Percentiles rank a stretch among this genome's conserved stretches.
Conservation (phyloP, 2,888 invertebrate species). For the Hirtodrosophila histrioides region DNA sequence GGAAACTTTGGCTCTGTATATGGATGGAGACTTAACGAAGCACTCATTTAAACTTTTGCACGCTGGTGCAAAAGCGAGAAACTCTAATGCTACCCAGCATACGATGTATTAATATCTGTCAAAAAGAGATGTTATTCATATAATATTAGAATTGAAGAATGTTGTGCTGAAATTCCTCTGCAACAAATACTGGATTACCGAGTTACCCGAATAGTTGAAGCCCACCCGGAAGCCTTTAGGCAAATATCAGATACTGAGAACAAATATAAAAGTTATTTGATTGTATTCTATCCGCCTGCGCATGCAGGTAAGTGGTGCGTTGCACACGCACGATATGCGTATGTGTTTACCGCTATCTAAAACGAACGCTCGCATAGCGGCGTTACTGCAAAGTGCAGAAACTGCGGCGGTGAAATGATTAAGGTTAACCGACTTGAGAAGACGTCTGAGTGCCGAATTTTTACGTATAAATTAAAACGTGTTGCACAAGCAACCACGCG, state of each 20-base stretch:
- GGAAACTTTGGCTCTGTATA: background rate
- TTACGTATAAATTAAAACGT: too few relatives aligned
- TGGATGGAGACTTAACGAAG: background rate
- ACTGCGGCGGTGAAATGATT: too few relatives aligned
- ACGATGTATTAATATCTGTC: background rate
- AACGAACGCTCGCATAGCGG: too few relatives aligned
- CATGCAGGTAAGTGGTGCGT: too few relatives aligned
- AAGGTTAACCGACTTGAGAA: too few relatives aligned
- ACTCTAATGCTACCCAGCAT: background rate
- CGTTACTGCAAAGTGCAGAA: too few relatives aligned
- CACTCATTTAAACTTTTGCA: too few relatives aligned
- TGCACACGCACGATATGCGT: too few relatives aligned
- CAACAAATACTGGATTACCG: background rate
- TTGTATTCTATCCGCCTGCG: too few relatives aligned
- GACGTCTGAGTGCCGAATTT: too few relatives aligned
- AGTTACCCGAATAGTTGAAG: background rate
- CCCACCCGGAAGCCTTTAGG: background rate
- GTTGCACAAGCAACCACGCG: too few relatives aligned
- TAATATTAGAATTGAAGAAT: background rate
- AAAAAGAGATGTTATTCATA: background rate
- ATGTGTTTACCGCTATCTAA: too few relatives aligned
- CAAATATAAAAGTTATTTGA: constrained; percentile 1
- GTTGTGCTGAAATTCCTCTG: constrained; percentile 1
- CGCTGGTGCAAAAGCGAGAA: background rate
- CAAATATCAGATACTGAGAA: background rate